A percentile compares a stretch with the other conserved stretches of the same genome.
These are phyloP conservation scores for Centrocercus urophasianus DNA, from an alignment of 2,113 vertebrate genomes.

Conservation along the genomic window DNA sequence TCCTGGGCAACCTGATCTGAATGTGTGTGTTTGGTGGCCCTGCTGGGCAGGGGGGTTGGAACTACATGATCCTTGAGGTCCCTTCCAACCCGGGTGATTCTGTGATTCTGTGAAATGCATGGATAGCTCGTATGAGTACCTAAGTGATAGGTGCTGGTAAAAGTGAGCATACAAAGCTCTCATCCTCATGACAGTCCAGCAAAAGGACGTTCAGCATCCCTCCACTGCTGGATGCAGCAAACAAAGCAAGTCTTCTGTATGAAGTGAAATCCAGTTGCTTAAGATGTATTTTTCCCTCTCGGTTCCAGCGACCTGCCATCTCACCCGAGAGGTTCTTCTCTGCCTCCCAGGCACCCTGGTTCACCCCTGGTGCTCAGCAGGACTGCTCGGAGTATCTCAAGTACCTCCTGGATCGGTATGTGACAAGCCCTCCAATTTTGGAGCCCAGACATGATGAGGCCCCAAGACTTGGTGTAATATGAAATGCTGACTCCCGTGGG, in stretches of 20 bases:
- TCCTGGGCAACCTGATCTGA: no score
- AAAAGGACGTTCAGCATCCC: background rate
- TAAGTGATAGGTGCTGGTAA: background rate
- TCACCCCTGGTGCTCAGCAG: conserved; percentile 84
- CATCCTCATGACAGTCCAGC: background rate
- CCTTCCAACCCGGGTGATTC: no score
- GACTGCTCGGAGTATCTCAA: conserved; percentile 88
- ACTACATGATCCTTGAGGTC: no score
- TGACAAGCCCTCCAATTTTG: fast-evolving
- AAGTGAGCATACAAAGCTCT: background rate
- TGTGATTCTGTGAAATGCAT: no score
- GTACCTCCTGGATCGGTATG: conserved; percentile 84
- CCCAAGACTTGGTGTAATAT: fast-evolving
- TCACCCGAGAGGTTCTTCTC: conserved; percentile 83
- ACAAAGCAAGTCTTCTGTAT: background rate
- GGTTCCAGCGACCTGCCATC: conserved; percentile 80
- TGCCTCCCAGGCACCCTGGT: conserved; percentile 88
- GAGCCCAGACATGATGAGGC: fast-evolving
- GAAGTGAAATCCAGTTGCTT: fast-evolving
- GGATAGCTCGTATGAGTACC: background rate
- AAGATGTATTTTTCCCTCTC: background rate
- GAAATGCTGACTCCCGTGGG: background rate
- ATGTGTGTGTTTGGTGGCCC: no score
- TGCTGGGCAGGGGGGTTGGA: no score
- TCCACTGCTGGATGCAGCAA: background rate